Conservation (phyloP, 2,888 invertebrate genomes). For the Chironomus tentans region DNA sequence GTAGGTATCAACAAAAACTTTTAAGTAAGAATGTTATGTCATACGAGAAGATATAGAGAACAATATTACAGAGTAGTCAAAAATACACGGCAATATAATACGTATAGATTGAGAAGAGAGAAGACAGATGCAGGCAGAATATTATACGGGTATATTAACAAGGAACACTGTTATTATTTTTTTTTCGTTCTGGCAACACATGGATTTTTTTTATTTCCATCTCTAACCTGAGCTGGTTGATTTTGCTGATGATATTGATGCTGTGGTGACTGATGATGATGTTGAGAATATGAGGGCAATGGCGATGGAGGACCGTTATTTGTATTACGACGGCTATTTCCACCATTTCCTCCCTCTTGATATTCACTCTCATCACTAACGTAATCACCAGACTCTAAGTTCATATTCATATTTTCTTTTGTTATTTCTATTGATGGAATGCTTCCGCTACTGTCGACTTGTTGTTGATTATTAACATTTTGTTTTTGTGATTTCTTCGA, state of each 20-base stretch:
- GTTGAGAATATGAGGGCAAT: slow-evolving; percentile 33
- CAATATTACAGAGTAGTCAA: no score
- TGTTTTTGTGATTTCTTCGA: slow-evolving; percentile 20
- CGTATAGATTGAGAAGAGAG: background rate
- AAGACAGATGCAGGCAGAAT: background rate
- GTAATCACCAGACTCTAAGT: slow-evolving; percentile 44
- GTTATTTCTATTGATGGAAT: slow-evolving; percentile 65
- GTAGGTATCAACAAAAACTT: no score
- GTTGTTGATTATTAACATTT: slow-evolving; percentile 28
- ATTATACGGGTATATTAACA: background rate
- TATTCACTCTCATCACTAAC: slow-evolving; percentile 40
- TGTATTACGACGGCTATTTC: slow-evolving; percentile 39
- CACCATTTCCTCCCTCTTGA: slow-evolving; percentile 6
- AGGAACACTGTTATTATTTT: background rate
- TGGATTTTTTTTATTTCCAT: background rate
- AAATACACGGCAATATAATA: no score
- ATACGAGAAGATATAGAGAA: background rate
- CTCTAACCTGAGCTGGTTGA: slow-evolving; percentile 29
- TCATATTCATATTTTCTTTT: slow-evolving; percentile 49
- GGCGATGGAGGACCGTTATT: slow-evolving; percentile 41
- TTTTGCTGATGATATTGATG: slow-evolving; percentile 32
- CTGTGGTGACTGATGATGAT: slow-evolving; percentile 33
- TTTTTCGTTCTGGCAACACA: slow-evolving; percentile 22
- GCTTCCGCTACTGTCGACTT: slow-evolving; percentile 32
- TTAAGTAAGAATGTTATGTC: background rate